Base-by-base conservation (phyloP, 1,140 invertebrate genomes). In the Leptestheria dahalacensis region DNA sequence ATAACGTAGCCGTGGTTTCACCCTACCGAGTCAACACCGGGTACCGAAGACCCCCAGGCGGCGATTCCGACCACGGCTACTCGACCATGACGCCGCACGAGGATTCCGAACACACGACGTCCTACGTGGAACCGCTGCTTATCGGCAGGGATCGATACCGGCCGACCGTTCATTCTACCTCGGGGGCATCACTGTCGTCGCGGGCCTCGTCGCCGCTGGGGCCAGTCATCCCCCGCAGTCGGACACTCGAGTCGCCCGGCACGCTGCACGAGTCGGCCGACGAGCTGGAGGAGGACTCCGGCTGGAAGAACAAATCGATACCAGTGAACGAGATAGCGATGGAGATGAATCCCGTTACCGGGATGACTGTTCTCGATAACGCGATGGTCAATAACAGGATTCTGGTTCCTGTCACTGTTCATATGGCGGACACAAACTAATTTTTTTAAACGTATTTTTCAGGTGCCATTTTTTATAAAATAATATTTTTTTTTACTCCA, bases 11-110 rank as follows among this genome's bases (percentile, higher is more conserved):
- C 1, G 82, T 84, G 2, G 82, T 91, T 61, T 92, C 88, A 1
- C 91, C 91, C 0, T 94, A 94, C 68, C 81, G 87, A 49, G 82
- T 93, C 48, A 82, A 88, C 12, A 86, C 87, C 0, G 77, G 76
- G 47, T 91, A 92, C 66, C 77, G 86, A 29, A 75, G 88, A 48
- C 83, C 86, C 21, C 82, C 84, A 18, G 81, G 84, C 9, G 86
- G 85, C 3, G 89, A 91, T 64, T 91, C 88, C 28, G 91, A 95
- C 73, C 88, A 93, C 69, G 91, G 91, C 2, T 95, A 95, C 69
- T 92, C 88, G 18, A 94, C 91, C 0, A 94, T 94, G 90, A 93
- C 89, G 0, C 88, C 87, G 1, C 86, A 91, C 65, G 88, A 91
- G 64, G 90, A 94, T 68, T 82, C 80, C 2, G 88, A 91, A 66